A percentile compares a stretch with the other conserved stretches of the same genome.
These are phyloP conservation scores for Eledona agricola DNA, from an alignment of 2,888 invertebrate genomes.

Conservation along the genomic window DNA sequence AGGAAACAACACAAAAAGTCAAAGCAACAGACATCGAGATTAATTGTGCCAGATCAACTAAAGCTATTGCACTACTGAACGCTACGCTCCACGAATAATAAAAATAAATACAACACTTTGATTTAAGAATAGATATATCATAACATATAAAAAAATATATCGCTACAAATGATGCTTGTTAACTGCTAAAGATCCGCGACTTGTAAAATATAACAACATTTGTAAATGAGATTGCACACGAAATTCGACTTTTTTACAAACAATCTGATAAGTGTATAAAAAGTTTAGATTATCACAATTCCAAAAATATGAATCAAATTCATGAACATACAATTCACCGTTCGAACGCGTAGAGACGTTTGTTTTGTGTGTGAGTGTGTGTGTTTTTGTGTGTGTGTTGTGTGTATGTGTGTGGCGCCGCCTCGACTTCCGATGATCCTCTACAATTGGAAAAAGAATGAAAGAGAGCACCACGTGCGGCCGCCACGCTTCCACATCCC, in stretches of 20 bases:
- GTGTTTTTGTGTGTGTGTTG: no score
- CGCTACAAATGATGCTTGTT: conserved; percentile 46
- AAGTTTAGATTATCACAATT: conserved; percentile 40
- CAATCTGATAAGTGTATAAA: conserved; percentile 34
- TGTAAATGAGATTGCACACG: conserved; percentile 39
- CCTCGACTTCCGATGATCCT: conserved; percentile 12
- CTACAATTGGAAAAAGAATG: conserved; percentile 14
- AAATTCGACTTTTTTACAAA: conserved; percentile 35
- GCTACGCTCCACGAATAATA: conserved; percentile 45
- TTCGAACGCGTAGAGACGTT: conserved; percentile 5
- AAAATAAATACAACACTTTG: conserved; percentile 51
- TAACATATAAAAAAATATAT: conserved; percentile 54
- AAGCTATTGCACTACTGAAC: conserved; percentile 46
- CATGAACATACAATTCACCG: conserved; percentile 28
- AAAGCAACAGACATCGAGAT: conserved; percentile 18
- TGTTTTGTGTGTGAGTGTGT: no score
- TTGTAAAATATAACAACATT: conserved; percentile 12
- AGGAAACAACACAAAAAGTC: conserved; percentile 27
- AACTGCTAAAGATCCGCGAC: conserved; percentile 35
- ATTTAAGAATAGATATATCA: conserved; percentile 52
- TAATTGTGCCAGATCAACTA: conserved; percentile 25
- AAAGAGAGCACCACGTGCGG: conserved; percentile 30
- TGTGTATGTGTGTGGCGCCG: conserved; percentile 7
- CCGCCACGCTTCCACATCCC: conserved; percentile 2
- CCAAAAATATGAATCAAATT: conserved; percentile 32